Evolutionary conservation across 2,888 invertebrate species (phyloP).

Genomic region (Orthosia incerta): DNA sequence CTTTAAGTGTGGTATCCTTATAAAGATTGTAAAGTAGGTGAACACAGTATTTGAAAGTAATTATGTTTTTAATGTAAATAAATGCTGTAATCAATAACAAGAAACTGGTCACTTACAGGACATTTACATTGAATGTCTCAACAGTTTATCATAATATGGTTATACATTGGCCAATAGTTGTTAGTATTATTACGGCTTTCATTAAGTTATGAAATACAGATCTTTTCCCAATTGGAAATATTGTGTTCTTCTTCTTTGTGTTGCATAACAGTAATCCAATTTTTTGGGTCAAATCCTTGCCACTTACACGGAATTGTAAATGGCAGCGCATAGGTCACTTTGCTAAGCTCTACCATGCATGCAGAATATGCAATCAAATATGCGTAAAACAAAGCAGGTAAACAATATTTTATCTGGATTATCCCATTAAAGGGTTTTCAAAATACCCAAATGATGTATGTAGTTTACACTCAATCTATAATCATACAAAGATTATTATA

Average conservation of each 20-base stretch:
- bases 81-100: slow-evolving; percentile 33
- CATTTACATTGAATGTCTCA: slow-evolving; percentile 7
- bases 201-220: slow-evolving; percentile 27
- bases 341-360: too few relatives aligned
- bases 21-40: slow-evolving; percentile 9
- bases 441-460: neutral
- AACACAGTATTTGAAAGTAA: slow-evolving; percentile 3
- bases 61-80: neutral
- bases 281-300: too few relatives aligned
- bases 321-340: too few relatives aligned
- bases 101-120: neutral
- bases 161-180: slow-evolving; percentile 13
- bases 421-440: neutral
- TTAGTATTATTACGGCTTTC: slow-evolving; percentile 20
- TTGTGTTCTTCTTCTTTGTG: neutral
- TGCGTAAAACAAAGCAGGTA: neutral
- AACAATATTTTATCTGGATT: neutral
- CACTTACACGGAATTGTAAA: too few relatives aligned
- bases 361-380: too few relatives aligned
- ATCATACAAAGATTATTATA: slow-evolving; percentile 18
- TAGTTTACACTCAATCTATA: neutral
- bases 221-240: neutral
- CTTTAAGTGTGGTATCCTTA: neutral
- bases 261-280: too few relatives aligned
- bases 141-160: slow-evolving; percentile 16